These are phyloP conservation scores for Penaeus vannamei DNA, from an alignment of 1,140 invertebrate genomes.

Conservation along the genomic window DNA sequence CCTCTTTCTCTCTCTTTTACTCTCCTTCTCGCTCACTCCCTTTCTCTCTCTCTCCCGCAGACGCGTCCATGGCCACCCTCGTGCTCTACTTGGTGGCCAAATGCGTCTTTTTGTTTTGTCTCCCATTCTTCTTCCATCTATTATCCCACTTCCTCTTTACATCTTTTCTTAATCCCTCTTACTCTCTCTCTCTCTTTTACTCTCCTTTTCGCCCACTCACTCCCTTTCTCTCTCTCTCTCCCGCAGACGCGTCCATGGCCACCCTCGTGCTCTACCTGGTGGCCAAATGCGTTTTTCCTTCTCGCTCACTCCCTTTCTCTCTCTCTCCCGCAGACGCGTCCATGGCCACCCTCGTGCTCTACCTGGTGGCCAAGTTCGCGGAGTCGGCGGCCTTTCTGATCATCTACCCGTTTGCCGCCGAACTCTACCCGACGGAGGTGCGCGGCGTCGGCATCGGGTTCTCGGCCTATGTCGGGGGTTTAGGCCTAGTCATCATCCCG, in stretches of 20 bases:
- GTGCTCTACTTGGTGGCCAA: too few species aligned
- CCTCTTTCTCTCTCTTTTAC: too few species aligned
- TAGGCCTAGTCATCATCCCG: constrained; percentile 89
- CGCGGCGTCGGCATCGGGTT: constrained; percentile 89
- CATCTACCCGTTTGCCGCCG: constrained; percentile 91
- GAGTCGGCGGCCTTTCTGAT: constrained; percentile 89
- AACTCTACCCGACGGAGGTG: constrained; percentile 86
- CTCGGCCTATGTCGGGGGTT: constrained; percentile 88
- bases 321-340: constrained; percentile 73
- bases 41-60: constrained; percentile 69
- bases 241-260: constrained; percentile 70
- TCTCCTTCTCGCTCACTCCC: too few species aligned
- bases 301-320: background rate
- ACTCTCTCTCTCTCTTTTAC: background rate
- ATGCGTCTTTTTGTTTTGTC: too few species aligned
- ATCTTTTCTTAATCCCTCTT: too few species aligned
- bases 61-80: constrained; percentile 62
- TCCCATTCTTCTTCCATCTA: too few species aligned
- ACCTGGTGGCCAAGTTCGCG: constrained; percentile 87
- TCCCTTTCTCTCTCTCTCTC: background rate
- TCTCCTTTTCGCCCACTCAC: too few species aligned
- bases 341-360: constrained; percentile 78
- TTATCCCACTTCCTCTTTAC: too few species aligned
- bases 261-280: too few species aligned
- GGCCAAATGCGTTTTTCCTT: background rate